Evolutionary conservation across 1,140 invertebrate genomes (phyloP).

Genomic region (Probaryconus sp.): DNA sequence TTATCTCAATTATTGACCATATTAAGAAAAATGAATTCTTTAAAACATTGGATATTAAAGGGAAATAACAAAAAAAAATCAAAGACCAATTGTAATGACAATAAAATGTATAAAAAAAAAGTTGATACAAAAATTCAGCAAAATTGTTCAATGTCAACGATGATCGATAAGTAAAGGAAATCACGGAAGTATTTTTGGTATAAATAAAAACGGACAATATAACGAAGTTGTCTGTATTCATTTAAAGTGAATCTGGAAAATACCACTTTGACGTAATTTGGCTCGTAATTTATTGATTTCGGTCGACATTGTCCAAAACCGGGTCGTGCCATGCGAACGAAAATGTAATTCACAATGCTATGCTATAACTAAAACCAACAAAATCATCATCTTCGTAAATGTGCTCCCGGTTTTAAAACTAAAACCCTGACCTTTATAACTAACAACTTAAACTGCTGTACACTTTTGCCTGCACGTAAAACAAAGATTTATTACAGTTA

Average conservation of each 20-base stretch:
- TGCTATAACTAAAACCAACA: constrained; percentile 15
- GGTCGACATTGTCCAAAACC: constrained; percentile 51
- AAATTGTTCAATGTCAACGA: constrained; percentile 32
- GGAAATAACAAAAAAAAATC: too few species aligned
- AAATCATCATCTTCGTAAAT: constrained; percentile 39
- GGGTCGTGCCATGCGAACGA: constrained; percentile 50
- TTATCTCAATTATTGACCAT: too few species aligned
- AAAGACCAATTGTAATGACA: constrained; percentile 1
- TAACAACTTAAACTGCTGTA: constrained; percentile 2
- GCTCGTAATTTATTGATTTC: constrained; percentile 50
- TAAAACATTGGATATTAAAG: too few species aligned
- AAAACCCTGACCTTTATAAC: constrained; percentile 55
- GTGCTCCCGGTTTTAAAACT: constrained; percentile 32
- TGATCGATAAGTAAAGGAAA: constrained; percentile 38
- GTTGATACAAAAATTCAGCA: constrained; percentile 11
- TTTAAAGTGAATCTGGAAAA: constrained; percentile 30
- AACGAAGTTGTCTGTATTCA: constrained; percentile 18
- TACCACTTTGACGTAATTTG: constrained; percentile 44
- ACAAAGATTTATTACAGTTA: constrained; percentile 32
- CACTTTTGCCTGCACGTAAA: constrained; percentile 39
- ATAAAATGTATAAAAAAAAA: background rate
- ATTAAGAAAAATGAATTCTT: too few species aligned
- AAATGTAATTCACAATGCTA: constrained; percentile 31
- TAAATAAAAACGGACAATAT: constrained; percentile 9
- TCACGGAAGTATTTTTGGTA: constrained; percentile 34